A percentile compares a stretch with the other conserved stretches of the same genome.
phyloP scores from a whole-genome alignment of 2,888 invertebrate genomes.

The Heliothis peltigera region DNA sequence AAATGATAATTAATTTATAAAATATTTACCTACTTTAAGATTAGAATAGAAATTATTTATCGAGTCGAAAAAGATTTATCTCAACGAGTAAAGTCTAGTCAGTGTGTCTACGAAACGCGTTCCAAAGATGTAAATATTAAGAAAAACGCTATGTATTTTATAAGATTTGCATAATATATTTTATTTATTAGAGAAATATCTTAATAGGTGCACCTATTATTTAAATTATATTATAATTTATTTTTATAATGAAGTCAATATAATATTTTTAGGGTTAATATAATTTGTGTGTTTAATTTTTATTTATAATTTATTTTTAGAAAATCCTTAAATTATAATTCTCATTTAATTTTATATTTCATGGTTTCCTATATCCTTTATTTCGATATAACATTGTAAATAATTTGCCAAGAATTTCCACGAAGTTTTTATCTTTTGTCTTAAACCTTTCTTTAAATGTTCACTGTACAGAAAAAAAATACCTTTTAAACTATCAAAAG shows the following conservation, averaged over 20 bases:
- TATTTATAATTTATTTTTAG: conserved; percentile 1
- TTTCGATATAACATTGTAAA: no score
- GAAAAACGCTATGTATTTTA: conserved; percentile 78
- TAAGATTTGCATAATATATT: conserved; percentile 44
- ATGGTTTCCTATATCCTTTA: neutral
- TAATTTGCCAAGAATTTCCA: no score
- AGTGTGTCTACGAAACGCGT: conserved; percentile 88
- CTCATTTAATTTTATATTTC: neutral
- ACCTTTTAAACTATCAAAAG: no score
- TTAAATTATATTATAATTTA: conserved; percentile 9
- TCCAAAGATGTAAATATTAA: conserved; percentile 87
- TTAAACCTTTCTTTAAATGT: no score
- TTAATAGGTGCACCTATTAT: conserved; percentile 10
- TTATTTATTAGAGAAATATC: conserved; percentile 17
- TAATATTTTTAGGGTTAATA: neutral
- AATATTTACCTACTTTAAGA: conserved; percentile 33
- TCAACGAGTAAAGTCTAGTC: conserved; percentile 86
- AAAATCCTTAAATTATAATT: neutral
- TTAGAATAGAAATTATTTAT: conserved; percentile 41
- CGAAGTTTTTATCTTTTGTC: no score
- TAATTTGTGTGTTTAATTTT: conserved; percentile 10
- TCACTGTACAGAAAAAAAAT: no score
- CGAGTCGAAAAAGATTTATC: conserved; percentile 51
- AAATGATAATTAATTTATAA: conserved; percentile 19
- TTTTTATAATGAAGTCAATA: conserved; percentile 14